Evolutionary conservation across 2,797 vertebrate species (phyloP).

Genomic region (Pseudopleuronectes americanus): DNA sequence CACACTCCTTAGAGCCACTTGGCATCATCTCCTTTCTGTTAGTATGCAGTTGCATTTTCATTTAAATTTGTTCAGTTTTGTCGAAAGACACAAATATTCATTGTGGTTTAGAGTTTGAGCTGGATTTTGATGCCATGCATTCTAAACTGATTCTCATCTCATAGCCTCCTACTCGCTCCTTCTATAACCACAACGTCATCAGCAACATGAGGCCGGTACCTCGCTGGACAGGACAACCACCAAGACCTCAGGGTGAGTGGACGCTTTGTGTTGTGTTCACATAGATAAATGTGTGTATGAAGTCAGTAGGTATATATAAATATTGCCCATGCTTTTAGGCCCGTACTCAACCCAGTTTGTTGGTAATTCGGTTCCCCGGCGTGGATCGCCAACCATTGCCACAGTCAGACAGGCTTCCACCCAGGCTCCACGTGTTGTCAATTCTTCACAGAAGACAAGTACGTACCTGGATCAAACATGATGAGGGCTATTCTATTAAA

Average conservation of each 20-base stretch:
- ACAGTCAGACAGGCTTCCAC: conserved; percentile 91
- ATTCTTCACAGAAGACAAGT: conserved; percentile 90
- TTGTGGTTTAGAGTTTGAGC: not conserved
- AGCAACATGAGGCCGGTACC: conserved; percentile 85
- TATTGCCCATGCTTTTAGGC: conserved; percentile 57
- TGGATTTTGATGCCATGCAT: not conserved
- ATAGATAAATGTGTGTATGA: not conserved
- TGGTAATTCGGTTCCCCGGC: conserved; percentile 77
- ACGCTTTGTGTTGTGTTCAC: not conserved
- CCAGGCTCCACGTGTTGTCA: conserved; percentile 85
- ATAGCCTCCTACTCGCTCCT: conserved; percentile 72
- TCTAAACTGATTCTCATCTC: not conserved
- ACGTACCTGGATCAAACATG: conserved; percentile 55
- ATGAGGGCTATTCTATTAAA: not conserved
- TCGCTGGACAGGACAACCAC: conserved; percentile 87
- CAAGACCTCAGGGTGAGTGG: conserved; percentile 86
- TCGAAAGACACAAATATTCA: too few relatives aligned
- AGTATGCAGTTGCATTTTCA: too few relatives aligned
- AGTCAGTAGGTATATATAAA: not conserved
- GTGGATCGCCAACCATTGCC: conserved; percentile 83
- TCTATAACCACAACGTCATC: conserved; percentile 85
- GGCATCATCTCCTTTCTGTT: too few relatives aligned
- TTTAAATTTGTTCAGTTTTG: too few relatives aligned
- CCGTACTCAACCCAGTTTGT: conserved; percentile 79
- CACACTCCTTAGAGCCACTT: too few relatives aligned